phyloP scores from a whole-genome alignment of 2,113 vertebrate species.

The Patagioenas fasciata region DNA sequence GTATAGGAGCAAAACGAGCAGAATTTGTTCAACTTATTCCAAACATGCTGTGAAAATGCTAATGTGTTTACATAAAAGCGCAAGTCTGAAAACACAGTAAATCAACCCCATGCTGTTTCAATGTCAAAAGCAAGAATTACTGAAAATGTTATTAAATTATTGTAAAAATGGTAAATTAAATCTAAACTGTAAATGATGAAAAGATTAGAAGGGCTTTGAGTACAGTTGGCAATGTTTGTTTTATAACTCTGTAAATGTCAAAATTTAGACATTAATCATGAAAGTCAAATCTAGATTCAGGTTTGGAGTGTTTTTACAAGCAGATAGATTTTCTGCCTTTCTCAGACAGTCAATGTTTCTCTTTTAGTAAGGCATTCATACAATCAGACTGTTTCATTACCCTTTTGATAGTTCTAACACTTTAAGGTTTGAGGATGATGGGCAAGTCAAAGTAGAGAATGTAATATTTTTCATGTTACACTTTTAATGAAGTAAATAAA shows the following conservation, averaged over 20 bases:
- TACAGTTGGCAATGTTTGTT: not conserved
- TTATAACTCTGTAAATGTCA: not conserved
- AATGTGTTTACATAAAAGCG: constrained; percentile 55
- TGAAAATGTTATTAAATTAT: constrained; percentile 32
- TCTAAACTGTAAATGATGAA: constrained; percentile 10
- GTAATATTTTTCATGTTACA: not conserved
- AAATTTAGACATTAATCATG: not conserved
- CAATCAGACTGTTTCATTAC: not conserved
- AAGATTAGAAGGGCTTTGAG: constrained; percentile 13
- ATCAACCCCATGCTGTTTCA: constrained; percentile 52
- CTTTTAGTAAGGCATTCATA: not conserved
- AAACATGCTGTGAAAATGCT: constrained; percentile 51
- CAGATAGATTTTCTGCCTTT: not conserved
- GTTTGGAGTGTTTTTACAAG: not conserved
- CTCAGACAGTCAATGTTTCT: not conserved
- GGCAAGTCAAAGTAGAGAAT: not conserved
- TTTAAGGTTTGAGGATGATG: not conserved
- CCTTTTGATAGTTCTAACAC: not conserved
- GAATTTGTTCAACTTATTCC: constrained; percentile 23
- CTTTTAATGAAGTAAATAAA: not conserved
- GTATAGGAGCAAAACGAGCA: not conserved
- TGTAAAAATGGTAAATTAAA: constrained; percentile 31
- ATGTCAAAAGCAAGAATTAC: constrained; percentile 51
- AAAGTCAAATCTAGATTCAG: not conserved
- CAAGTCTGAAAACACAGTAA: constrained; percentile 46